Conservation (phyloP, 1,140 invertebrate species). For the Achatina immaculata region DNA sequence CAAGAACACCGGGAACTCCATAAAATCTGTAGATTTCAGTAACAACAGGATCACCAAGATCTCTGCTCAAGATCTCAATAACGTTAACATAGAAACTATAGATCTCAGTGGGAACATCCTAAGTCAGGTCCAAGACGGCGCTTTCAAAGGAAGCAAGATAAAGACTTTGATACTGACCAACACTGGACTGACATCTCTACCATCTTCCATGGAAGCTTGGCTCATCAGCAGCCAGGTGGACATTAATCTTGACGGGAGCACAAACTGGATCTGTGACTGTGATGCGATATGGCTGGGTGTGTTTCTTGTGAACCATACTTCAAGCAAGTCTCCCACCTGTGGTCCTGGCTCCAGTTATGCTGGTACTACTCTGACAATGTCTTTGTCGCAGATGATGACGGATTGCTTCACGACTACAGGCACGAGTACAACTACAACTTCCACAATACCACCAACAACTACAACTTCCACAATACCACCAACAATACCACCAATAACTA, state of each 20-base stretch:
- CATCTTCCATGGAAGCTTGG: conserved; percentile 42
- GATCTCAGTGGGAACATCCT: conserved; percentile 32
- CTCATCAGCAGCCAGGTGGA: conserved; percentile 35
- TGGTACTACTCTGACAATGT: conserved; percentile 3
- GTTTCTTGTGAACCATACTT: conserved; percentile 26
- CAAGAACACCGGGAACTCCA: background rate
- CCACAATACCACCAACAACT: background rate
- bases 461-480: conserved; percentile 1
- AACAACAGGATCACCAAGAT: conserved; percentile 30
- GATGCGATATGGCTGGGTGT: conserved; percentile 50
- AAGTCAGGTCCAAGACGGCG: background rate
- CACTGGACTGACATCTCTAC: conserved; percentile 45
- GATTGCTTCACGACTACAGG: conserved; percentile 34
- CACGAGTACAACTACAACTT: conserved; percentile 32
- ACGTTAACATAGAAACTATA: conserved; percentile 17
- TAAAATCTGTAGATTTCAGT: conserved; percentile 35
- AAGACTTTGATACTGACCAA: background rate
- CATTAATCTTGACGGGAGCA: conserved; percentile 30
- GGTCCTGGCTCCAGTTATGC: conserved; percentile 4
- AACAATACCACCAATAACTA: background rate
- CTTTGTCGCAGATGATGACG: conserved; percentile 28
- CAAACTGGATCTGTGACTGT: conserved; percentile 55
- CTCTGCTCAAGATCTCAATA: conserved; percentile 18
- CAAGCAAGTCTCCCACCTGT: conserved; percentile 33
- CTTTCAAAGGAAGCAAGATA: background rate